Evolutionary conservation across 2,797 vertebrate species (phyloP).

Genomic region (Florisuga fusca): DNA sequence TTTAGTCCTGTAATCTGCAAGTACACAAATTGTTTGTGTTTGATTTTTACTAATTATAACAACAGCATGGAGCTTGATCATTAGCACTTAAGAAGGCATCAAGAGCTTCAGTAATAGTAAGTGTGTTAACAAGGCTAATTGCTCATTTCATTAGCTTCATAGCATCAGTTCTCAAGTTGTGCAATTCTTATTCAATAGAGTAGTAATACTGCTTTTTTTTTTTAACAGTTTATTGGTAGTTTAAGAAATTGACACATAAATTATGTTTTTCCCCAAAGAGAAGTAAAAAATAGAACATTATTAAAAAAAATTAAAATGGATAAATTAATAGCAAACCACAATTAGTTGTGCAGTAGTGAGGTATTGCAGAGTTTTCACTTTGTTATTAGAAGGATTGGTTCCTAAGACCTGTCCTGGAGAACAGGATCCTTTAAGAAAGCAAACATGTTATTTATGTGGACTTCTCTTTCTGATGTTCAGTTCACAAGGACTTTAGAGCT

Average conservation of each 20-base stretch:
- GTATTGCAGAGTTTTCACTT: neutral
- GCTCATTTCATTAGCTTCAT: conserved; percentile 21
- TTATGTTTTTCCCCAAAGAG: neutral
- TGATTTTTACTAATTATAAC: neutral
- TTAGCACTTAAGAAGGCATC: neutral
- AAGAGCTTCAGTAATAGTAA: neutral
- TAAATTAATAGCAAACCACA: neutral
- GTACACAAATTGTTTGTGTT: neutral
- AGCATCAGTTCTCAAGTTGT: neutral
- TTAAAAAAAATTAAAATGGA: neutral
- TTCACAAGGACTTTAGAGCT: neutral
- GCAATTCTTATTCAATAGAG: neutral
- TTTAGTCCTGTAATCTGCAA: neutral
- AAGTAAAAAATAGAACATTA: neutral
- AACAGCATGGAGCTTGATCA: neutral
- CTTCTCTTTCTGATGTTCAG: neutral
- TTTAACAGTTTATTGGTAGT: neutral
- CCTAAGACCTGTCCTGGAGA: neutral
- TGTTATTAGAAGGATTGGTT: neutral
- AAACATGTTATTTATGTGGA: neutral
- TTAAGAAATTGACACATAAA: neutral
- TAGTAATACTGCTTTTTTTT: neutral
- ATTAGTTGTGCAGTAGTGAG: neutral
- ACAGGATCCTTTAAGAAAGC: neutral
- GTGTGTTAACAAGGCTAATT: conserved; percentile 12